Conservation (phyloP, 2,797 vertebrate species). For the Pachyuromys duprasi region DNA sequence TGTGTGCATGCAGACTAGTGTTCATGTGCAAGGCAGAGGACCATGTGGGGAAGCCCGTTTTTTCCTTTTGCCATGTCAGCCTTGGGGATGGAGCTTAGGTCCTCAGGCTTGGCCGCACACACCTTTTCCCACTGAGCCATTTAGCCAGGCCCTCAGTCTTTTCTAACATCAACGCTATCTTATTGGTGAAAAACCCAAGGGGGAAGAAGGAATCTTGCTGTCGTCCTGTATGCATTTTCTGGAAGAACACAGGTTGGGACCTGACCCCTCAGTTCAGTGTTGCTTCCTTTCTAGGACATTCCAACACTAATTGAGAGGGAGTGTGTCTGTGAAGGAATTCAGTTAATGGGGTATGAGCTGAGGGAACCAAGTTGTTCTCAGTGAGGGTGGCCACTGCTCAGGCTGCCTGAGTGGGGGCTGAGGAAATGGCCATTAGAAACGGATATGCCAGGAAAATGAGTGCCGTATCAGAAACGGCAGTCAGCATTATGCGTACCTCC, state of each 20-base stretch:
- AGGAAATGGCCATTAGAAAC: neutral
- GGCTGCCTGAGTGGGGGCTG: neutral
- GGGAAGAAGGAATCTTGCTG: neutral
- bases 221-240: neutral
- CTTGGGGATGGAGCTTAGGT: neutral
- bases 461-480: neutral
- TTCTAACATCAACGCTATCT: neutral
- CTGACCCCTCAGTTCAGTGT: neutral
- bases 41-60: neutral
- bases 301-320: conserved; percentile 46
- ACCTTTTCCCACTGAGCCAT: neutral
- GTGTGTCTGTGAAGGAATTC: conserved; percentile 62
- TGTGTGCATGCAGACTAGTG: too few relatives aligned
- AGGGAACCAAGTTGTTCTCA: conserved; percentile 23
- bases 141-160: neutral
- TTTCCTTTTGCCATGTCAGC: too few relatives aligned
- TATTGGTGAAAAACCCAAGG: neutral
- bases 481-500: neutral
- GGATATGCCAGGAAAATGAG: neutral
- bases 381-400: neutral
- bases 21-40: neutral
- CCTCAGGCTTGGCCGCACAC: neutral
- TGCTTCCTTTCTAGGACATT: conserved; percentile 29
- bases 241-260: neutral
- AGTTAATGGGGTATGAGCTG: conserved; percentile 43